Evolutionary conservation across 1,140 invertebrate species (phyloP).

Genomic region (Procambarus clarkii): DNA sequence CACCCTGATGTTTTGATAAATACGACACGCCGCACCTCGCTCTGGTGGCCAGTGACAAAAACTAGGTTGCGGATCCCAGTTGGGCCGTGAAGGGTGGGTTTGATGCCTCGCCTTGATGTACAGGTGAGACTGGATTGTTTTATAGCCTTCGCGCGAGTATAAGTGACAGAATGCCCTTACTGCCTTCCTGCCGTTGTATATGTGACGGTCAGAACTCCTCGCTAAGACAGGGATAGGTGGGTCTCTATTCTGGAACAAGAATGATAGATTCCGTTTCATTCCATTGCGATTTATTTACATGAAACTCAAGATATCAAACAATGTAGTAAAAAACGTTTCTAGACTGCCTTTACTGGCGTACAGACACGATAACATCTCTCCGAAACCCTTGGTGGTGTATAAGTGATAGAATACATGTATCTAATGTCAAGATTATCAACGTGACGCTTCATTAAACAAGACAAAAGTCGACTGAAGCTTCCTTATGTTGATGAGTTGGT

Average conservation of each 20-base stretch:
- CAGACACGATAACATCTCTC: background rate
- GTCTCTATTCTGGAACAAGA: background rate
- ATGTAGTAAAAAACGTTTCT: background rate
- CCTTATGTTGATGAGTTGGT: background rate
- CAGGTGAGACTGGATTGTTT: constrained; percentile 37
- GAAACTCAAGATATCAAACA: background rate
- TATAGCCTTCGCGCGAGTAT: background rate
- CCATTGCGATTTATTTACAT: background rate
- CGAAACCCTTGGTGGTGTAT: background rate
- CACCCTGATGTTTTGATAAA: constrained; percentile 68
- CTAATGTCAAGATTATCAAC: background rate
- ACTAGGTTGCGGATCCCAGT: constrained; percentile 51
- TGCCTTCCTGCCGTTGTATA: background rate
- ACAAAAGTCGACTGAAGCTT: background rate
- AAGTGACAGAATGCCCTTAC: constrained; percentile 22
- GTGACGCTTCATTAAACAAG: background rate
- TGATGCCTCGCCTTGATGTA: constrained; percentile 36
- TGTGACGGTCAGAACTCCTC: background rate
- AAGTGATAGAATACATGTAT: background rate
- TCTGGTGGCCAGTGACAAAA: constrained; percentile 61
- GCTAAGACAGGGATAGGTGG: background rate
- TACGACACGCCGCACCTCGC: constrained; percentile 21
- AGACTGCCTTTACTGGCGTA: background rate
- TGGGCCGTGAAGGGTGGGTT: constrained; percentile 33
- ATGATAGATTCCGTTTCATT: background rate